Percentiles rank a stretch among this genome's conserved stretches.
These are phyloP conservation scores for Alligator mississippiensis DNA, from an alignment of 2,113 vertebrate genomes.

Conservation along the genomic window DNA sequence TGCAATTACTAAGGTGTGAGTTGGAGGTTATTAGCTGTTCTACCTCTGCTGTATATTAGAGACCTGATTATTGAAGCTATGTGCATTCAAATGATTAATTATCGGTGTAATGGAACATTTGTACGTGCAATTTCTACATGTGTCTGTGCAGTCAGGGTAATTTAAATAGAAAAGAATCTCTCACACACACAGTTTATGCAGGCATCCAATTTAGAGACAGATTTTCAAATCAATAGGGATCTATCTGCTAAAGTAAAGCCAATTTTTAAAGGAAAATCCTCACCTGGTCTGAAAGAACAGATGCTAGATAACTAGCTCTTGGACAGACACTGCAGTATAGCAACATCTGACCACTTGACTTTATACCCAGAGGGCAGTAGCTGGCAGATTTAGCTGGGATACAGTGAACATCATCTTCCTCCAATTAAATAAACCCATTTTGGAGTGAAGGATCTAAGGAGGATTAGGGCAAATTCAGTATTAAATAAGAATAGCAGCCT, in stretches of 20 bases:
- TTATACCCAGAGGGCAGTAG: background rate
- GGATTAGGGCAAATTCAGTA: background rate
- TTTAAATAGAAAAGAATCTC: background rate
- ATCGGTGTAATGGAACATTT: background rate
- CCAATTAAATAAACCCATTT: background rate
- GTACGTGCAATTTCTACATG: background rate
- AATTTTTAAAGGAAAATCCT: background rate
- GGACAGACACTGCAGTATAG: background rate
- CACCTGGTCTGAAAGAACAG: background rate
- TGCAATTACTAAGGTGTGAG: background rate
- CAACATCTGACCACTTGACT: background rate
- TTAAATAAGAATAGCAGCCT: background rate
- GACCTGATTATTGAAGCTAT: background rate
- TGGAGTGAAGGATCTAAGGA: background rate
- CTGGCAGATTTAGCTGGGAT: background rate
- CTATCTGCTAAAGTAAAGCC: background rate
- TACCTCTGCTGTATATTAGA: background rate
- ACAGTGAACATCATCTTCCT: background rate
- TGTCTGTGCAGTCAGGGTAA: background rate
- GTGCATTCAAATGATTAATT: background rate
- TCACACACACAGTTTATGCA: background rate
- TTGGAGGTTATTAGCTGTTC: background rate
- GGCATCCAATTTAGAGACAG: background rate
- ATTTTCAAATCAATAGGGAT: background rate
- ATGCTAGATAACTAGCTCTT: background rate